Evolutionary conservation across 2,113 vertebrate species (phyloP), one percentile per base, ranked within the genome.

Genomic region (Vimba vimba): DNA sequence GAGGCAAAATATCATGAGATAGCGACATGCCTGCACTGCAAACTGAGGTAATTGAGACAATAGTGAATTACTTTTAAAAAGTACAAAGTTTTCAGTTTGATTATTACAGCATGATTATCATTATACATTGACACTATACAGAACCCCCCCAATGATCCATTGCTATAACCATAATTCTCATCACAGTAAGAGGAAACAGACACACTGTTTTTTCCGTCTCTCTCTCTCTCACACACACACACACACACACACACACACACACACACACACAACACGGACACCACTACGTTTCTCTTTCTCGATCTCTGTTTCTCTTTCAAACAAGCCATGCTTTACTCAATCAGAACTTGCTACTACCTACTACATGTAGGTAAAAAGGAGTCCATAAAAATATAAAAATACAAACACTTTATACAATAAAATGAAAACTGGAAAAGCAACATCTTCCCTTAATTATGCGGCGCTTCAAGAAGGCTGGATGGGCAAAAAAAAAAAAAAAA

Each of bases 311-410:
- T 74, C 60, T 59, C 69, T 17, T 64, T 78, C 60, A 64, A 47
- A 43, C 45, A 39, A 69, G 47, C 79, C n/a, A 62, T 64, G 59
- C 36, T 36, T 81, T 36, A 27, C 62, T 66, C 59, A 69, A 5
- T 77, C 25, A 82, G 47, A 82, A 71, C 47, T 10, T 36, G 62
- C 27, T 36, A 33, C 45, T 62, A 80, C 55, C 30, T 43, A 30
- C 80, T 33, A 47, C 5, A 81, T 47, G 64, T 82, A 82, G 64
- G 19, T 82, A 52, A 23, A 69, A 82, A 71, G n/a, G 10, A 50
- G 80, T 82, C 30, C 64, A 73, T 73, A 83, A 27, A 80, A 71
- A 83, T 73, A 52, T 57, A 83, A 59, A 55, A 74, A 83, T 25
- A 73, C 68, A 68, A 69, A 55, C 60, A 82, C 27, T 50, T 55